A percentile compares a stretch with the other conserved stretches of the same genome.
Conservation (phyloP, 2,888 invertebrate genomes). For the Rambutsinella grinnellia region DNA sequence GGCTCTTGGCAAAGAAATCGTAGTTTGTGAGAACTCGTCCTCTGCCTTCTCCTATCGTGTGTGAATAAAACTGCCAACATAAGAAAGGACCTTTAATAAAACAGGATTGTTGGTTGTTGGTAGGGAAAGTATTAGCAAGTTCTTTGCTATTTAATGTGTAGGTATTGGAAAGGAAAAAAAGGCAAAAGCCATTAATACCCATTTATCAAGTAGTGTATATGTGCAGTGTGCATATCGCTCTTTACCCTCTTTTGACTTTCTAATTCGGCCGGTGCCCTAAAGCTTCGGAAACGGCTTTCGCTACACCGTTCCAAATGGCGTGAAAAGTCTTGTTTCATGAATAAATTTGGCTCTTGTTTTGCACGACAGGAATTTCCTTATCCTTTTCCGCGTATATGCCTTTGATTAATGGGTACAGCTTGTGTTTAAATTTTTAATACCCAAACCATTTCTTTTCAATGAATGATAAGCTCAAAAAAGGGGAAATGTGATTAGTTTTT, state of each 20-base stretch:
- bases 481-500: neutral
- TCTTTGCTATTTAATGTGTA: neutral
- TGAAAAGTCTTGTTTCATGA: conserved; percentile 40
- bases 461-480: neutral
- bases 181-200: conserved; percentile 11
- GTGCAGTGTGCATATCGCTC: no score
- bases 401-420: conserved; percentile 28
- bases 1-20: conserved; percentile 26
- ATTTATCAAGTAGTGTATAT: conserved; percentile 3
- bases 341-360: conserved; percentile 26
- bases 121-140: neutral
- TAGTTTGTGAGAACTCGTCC: no score
- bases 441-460: no score
- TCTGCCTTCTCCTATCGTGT: no score
- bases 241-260: conserved; percentile 15
- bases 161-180: neutral
- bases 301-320: conserved; percentile 36
- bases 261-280: conserved; percentile 29
- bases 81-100: conserved; percentile 21
- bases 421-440: neutral
- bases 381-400: neutral
- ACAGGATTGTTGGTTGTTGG: neutral
- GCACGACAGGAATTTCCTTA: conserved; percentile 29
- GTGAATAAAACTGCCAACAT: conserved; percentile 9
- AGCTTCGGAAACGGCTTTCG: conserved; percentile 37